Percentiles rank a stretch among this genome's conserved stretches.
Conservation (phyloP, 2,888 invertebrate genomes). For the Cryptocephalus primarius region DNA sequence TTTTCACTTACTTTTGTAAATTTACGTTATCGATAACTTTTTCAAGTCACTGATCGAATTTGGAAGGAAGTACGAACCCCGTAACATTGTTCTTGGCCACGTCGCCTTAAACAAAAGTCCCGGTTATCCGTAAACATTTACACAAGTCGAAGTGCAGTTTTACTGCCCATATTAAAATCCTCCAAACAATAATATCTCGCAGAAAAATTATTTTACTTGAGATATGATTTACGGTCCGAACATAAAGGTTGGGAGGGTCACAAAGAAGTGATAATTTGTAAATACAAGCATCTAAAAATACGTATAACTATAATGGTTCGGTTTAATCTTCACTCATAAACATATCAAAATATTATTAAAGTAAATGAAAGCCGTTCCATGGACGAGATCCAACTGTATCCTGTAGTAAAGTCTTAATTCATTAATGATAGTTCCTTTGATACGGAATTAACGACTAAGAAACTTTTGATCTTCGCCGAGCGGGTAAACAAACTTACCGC, state of each 20-base stretch:
- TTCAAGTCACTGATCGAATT: no score
- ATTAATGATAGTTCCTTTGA: constrained; percentile 39
- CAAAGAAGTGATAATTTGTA: constrained; percentile 10
- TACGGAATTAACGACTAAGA: constrained; percentile 34
- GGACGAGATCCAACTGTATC: constrained; percentile 37
- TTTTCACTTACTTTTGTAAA: no score
- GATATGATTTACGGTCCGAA: constrained; percentile 5
- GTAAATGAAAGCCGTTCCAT: constrained; percentile 27
- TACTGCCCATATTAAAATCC: constrained; percentile 4
- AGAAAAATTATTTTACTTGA: constrained; percentile 3
- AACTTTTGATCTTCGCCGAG: constrained; percentile 34
- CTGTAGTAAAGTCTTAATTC: constrained; percentile 36
- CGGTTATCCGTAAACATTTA: background rate
- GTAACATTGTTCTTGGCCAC: no score
- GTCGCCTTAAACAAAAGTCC: no score
- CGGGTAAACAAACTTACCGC: constrained; percentile 32
- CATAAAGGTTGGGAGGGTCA: constrained; percentile 4
- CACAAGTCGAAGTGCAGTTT: constrained; percentile 1
- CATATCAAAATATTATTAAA: constrained; percentile 36
- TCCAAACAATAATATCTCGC: constrained; percentile 3
- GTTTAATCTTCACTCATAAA: constrained; percentile 18
- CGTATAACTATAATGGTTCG: background rate
- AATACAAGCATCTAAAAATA: constrained; percentile 6
- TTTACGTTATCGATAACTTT: no score
- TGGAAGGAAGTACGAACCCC: no score